A percentile compares a stretch with the other conserved stretches of the same genome.
Conservation (phyloP, 2,797 vertebrate genomes). For the Merluccius polli region DNA sequence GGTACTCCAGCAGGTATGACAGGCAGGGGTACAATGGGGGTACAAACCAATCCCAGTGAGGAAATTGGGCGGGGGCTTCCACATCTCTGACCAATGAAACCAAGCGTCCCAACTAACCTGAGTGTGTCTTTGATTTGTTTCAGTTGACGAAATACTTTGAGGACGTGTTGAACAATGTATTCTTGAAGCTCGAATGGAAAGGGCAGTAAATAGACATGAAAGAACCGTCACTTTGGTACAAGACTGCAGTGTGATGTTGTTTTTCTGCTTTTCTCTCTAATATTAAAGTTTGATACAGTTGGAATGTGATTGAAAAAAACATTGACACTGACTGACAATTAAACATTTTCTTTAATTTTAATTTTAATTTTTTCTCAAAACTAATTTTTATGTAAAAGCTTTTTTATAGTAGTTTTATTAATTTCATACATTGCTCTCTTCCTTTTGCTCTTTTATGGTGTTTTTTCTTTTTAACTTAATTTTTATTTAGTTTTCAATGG, state of each 20-base stretch:
- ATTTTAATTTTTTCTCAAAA: not conserved
- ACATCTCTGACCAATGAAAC: not conserved
- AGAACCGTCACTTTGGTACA: not conserved
- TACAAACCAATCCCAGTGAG: not conserved
- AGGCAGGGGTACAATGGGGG: not conserved
- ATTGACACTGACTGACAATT: not conserved
- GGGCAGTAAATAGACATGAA: not conserved
- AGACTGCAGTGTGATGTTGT: not conserved
- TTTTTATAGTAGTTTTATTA: not conserved
- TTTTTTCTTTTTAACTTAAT: no score
- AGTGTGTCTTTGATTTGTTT: slow-evolving; percentile 24
- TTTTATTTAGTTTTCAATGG: no score
- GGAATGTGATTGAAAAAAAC: no score
- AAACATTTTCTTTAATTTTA: no score
- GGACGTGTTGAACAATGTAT: rapidly evolving
- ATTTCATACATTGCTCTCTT: not conserved
- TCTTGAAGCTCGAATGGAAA: not conserved
- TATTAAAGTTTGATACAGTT: not conserved
- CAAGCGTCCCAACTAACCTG: not conserved
- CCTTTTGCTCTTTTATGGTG: no score
- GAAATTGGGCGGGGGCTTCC: not conserved
- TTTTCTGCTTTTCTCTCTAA: not conserved
- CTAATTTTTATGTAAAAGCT: no score
- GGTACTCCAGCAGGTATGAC: not conserved
- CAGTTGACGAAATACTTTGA: rapidly evolving